Base-by-base conservation (phyloP, 2,888 invertebrate genomes). In the Aporophyla lueneburgensis region DNA sequence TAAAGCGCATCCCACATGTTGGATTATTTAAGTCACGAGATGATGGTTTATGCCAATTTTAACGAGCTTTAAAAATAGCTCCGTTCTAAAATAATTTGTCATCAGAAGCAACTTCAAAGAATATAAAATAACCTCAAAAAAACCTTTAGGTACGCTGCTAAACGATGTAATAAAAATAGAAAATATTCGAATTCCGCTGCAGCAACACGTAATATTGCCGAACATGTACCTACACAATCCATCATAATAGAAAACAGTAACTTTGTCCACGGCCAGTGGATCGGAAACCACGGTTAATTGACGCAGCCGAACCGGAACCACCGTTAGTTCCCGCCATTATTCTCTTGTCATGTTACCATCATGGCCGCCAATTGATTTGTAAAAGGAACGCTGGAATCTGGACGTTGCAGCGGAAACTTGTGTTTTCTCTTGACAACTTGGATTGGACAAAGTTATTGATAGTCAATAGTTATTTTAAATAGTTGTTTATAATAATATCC, bases 271-370 rank as follows among this genome's bases (percentile, higher is more conserved):
- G 93, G 89, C 90, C 95, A 94, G 87, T 93, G 93, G 89, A 91
- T 93, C 94, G 94, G 94, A 95, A 94, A 93, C 92, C 87, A 92
- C 91, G 87, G 92, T 92, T 89, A 91, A 93, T 92, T 89, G 91
- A 79, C 85, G 84, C 74, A 89, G 82, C 67, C 89, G 88, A 88
- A 88, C 91, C 93, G 91, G 89, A 91, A 92, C 90, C 84, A 89
- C 91, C 91, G 92, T 91, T 91, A 91, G 85, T 89, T 87, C 88
- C 88, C 86, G 86, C 83, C 88, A 93, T 93, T 92, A 90, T 91
- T 90, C 88, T 89, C 80, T 87, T 81, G 85, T 86, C 80, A 86
- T 88, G 71, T 75, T 76, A 74, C 77, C 70, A 80, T 78, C 68
- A 86, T 86, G 81, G 86, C 80, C 74, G 72, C 78, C 80, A 76